A percentile compares a stretch with the other conserved stretches of the same genome.
Evolutionary conservation across 2,888 invertebrate genomes (phyloP).

Genomic region (Cataglyphis albicans): DNA sequence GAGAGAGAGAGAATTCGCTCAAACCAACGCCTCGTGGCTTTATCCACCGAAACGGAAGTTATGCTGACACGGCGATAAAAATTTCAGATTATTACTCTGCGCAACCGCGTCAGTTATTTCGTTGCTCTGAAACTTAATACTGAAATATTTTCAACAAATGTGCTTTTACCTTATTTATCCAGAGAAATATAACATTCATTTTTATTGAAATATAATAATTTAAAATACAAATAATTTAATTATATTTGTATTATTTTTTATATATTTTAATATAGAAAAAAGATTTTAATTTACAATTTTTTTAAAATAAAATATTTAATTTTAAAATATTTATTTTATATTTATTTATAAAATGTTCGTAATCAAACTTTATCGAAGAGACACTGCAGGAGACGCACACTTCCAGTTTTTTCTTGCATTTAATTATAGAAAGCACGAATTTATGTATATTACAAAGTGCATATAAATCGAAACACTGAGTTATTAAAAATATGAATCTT

Average conservation of each 20-base stretch:
- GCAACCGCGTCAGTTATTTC: constrained; percentile 30
- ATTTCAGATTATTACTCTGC: constrained; percentile 36
- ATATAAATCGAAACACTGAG: not conserved
- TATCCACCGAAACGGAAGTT: constrained; percentile 24
- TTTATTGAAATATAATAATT: not conserved
- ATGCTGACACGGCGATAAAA: constrained; percentile 23
- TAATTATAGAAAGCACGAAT: not conserved
- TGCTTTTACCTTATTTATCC: not conserved
- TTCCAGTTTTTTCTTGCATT: not conserved
- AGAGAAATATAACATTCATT: not conserved
- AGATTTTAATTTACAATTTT: not conserved
- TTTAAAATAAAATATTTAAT: not conserved
- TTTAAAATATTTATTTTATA: no score
- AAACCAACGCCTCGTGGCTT: not conserved
- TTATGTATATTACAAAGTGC: not conserved
- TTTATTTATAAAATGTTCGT: not conserved
- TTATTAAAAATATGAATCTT: not conserved
- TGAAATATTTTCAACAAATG: not conserved
- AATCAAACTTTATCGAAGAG: not conserved
- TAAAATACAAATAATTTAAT: not conserved
- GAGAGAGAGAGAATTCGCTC: not conserved
- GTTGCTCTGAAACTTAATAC: not conserved
- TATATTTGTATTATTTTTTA: constrained; percentile 8
- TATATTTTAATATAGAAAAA: not conserved
- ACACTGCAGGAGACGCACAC: not conserved